A percentile compares a stretch with the other conserved stretches of the same genome.
Evolutionary conservation across 2,888 invertebrate species (phyloP).

Genomic region (Drosophila basisetae): DNA sequence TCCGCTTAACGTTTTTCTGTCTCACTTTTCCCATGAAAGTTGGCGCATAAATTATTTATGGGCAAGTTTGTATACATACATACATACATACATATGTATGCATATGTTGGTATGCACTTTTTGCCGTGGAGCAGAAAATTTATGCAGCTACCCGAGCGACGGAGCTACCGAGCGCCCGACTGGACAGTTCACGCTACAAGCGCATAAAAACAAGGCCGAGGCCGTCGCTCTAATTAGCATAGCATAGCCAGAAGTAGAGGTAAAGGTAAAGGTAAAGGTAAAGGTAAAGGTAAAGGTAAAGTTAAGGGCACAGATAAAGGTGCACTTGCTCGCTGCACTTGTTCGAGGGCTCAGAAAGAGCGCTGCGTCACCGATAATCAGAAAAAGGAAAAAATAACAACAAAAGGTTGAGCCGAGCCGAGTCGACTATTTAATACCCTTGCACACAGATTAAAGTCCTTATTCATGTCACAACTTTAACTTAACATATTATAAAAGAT

Average conservation of each 20-base stretch:
- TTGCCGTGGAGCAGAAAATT: conserved; percentile 74
- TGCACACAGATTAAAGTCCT: background rate
- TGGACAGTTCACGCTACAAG: conserved; percentile 70
- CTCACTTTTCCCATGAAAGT: conserved; percentile 72
- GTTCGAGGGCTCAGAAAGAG: conserved; percentile 38
- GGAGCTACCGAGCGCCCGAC: conserved; percentile 28
- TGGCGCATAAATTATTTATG: conserved; percentile 70
- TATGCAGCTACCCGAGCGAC: conserved; percentile 59
- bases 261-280: conserved; percentile 16
- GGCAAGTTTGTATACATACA: conserved; percentile 5
- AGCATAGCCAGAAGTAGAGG: conserved; percentile 59
- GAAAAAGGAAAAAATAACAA: conserved; percentile 14
- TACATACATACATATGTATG: background rate
- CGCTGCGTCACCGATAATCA: conserved; percentile 54
- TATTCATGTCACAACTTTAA: background rate
- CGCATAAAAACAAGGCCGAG: conserved; percentile 80
- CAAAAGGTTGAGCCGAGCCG: background rate
- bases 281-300: conserved; percentile 19
- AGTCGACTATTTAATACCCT: conserved; percentile 22
- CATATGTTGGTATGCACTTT: conserved; percentile 23
- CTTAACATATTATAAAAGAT: background rate
- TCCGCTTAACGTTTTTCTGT: conserved; percentile 71
- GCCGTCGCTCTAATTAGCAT: conserved; percentile 78
- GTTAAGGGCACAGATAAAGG: conserved; percentile 45
- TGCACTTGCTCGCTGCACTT: conserved; percentile 55